phyloP scores from a whole-genome alignment of 1,140 invertebrate genomes.

The silkworm (Bombyx mori) region DNA sequence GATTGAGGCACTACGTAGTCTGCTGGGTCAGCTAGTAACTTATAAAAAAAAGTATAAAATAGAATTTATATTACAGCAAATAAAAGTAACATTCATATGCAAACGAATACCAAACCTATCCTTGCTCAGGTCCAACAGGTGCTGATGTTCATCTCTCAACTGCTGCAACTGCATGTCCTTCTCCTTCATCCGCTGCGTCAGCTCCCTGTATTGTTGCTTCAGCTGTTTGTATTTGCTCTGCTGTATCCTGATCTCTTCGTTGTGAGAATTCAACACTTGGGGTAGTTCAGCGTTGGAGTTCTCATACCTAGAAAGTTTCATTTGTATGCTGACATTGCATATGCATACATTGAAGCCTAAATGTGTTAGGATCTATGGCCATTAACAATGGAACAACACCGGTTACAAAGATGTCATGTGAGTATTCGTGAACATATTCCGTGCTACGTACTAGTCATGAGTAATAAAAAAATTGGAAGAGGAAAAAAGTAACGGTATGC shows the following conservation, averaged over 20 bases:
- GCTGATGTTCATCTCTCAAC: conserved; percentile 77
- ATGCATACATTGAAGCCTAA: background rate
- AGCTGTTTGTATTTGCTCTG: conserved; percentile 79
- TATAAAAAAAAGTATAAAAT: too few relatives aligned
- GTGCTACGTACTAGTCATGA: too few relatives aligned
- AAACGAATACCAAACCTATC: conserved; percentile 68
- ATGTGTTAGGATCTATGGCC: too few relatives aligned
- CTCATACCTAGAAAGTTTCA: conserved; percentile 72
- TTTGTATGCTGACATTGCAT: background rate
- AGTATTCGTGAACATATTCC: too few relatives aligned
- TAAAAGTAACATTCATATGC: background rate
- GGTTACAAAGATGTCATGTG: too few relatives aligned
- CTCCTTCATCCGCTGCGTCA: conserved; percentile 75
- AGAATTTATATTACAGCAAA: too few relatives aligned
- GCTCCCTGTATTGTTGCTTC: conserved; percentile 74
- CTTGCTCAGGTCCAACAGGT: conserved; percentile 78
- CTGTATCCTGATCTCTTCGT: conserved; percentile 81
- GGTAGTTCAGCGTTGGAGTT: conserved; percentile 82
- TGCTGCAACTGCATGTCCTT: conserved; percentile 77
- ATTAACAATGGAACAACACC: too few relatives aligned
- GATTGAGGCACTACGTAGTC: too few relatives aligned
- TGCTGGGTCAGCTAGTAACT: too few relatives aligned
- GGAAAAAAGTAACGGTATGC: too few relatives aligned
- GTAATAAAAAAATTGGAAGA: too few relatives aligned
- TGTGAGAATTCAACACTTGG: conserved; percentile 79